phyloP scores from a whole-genome alignment of 2,888 invertebrate genomes.

The Melanargia galathea region DNA sequence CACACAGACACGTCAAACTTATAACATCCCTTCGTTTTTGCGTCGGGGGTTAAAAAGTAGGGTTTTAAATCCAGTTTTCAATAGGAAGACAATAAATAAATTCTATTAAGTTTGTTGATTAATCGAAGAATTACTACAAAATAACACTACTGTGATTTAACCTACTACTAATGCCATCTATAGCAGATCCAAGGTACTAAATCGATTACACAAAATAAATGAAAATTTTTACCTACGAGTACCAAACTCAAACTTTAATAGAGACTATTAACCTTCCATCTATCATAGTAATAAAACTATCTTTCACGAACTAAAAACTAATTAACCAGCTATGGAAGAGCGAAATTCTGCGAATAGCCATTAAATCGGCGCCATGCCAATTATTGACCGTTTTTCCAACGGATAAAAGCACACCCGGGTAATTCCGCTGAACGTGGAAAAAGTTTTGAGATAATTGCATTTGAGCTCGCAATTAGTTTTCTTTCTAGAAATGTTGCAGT shows the following conservation, averaged over 20 bases:
- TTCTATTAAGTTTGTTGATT: too few relatives aligned
- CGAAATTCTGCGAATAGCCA: slow-evolving; percentile 32
- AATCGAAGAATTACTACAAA: background rate
- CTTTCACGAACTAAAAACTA: slow-evolving; percentile 19
- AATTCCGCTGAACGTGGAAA: slow-evolving; percentile 24
- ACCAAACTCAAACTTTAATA: background rate
- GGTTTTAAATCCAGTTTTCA: too few relatives aligned
- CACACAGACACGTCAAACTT: too few relatives aligned
- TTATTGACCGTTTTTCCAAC: slow-evolving; percentile 33
- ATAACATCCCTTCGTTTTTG: too few relatives aligned
- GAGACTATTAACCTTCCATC: background rate
- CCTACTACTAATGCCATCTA: background rate
- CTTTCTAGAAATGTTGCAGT: slow-evolving; percentile 19
- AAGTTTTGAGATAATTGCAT: slow-evolving; percentile 27
- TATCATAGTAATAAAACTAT: background rate
- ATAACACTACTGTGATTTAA: background rate
- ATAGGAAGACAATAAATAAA: too few relatives aligned
- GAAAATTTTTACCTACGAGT: background rate
- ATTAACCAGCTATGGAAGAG: slow-evolving; percentile 14
- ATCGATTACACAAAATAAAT: background rate
- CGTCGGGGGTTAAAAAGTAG: too few relatives aligned
- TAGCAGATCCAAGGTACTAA: background rate
- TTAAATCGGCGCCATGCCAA: slow-evolving; percentile 38
- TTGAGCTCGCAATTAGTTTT: slow-evolving; percentile 24
- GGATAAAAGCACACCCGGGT: slow-evolving; percentile 27